Base-by-base conservation (phyloP, 2,113 vertebrate genomes). In the Odocoileus virginianus region DNA sequence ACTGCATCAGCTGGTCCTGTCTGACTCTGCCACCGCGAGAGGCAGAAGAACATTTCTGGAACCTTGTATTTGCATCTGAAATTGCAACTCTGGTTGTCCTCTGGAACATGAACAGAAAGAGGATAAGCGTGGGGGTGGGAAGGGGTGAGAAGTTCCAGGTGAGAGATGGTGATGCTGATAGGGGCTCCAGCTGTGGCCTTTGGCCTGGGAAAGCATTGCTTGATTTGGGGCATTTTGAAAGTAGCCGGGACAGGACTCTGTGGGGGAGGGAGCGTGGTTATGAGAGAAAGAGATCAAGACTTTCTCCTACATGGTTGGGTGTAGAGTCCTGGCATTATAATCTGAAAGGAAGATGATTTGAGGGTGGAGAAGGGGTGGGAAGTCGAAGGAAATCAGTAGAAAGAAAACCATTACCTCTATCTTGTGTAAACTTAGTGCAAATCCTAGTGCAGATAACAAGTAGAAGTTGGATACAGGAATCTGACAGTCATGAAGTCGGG, bases 121-220 rank as follows among this genome's bases (percentile, higher is more conserved):
- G 3, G 5, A 2, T 28, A 61, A 58, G 7, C 0, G 4, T 15
- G 14, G 40, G 47, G 9, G 21, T 43, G 12, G 33, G 2, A 84
- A 7, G 2, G 7, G 28, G n/a, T 47, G 9, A 21, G 7, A 5
- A 12, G 10, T 23, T 57, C 54, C 7, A 27, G 27, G 9, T 10
- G 7, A 47, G 33, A 64, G n/a, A 54, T 2, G 40, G 11, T 25
- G 13, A 54, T 23, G 2, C 4, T 2, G 13, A 23, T 6, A 7
- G 36, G 8, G 21, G 16, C 25, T 27, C 14, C 14, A 40, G 1
- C 3, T 71, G 27, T 13, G 74, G n/a, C 27, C 10, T 1, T 14
- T 27, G 19, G 30, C 23, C 3, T 40, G 43, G 28, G 7, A 55
- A 54, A 52, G 4, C 40, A 28, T n/a, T 7, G 11, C 5, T 30